phyloP scores from a whole-genome alignment of 2,797 vertebrate genomes.

The Pachyuromys duprasi region DNA sequence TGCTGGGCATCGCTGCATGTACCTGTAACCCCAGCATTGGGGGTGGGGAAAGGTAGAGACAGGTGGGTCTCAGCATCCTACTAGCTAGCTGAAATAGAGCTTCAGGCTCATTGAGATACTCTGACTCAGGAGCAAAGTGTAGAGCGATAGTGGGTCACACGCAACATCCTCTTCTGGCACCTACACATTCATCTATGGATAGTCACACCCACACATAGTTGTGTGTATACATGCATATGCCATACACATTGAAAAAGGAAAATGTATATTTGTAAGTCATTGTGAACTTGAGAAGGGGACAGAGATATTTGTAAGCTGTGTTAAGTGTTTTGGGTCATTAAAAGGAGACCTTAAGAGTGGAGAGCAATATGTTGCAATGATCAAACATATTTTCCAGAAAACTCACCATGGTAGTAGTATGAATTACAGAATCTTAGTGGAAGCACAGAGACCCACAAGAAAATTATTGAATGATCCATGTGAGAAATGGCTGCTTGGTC shows the following conservation, averaged over 20 bases:
- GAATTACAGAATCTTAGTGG: neutral
- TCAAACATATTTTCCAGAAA: neutral
- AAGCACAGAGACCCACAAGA: neutral
- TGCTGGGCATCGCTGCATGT: neutral
- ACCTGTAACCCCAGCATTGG: neutral
- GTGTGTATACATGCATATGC: neutral
- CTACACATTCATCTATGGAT: neutral
- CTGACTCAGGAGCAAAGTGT: neutral
- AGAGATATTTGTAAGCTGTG: neutral
- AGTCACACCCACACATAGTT: neutral
- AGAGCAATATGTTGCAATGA: neutral
- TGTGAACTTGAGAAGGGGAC: neutral
- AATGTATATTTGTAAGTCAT: neutral
- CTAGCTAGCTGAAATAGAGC: neutral
- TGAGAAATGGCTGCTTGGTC: neutral
- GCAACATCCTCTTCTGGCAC: too few species aligned
- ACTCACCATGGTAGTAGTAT: neutral
- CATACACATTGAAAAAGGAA: neutral
- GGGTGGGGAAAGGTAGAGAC: neutral
- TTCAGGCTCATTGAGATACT: neutral
- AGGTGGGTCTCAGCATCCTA: neutral
- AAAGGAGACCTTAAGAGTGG: neutral
- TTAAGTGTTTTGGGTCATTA: neutral
- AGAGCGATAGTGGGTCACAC: too few species aligned
- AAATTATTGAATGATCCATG: neutral